Evolutionary conservation across 2,888 invertebrate genomes (phyloP), one percentile per base, ranked within the genome.

Genomic region (Euplexia lucipara): DNA sequence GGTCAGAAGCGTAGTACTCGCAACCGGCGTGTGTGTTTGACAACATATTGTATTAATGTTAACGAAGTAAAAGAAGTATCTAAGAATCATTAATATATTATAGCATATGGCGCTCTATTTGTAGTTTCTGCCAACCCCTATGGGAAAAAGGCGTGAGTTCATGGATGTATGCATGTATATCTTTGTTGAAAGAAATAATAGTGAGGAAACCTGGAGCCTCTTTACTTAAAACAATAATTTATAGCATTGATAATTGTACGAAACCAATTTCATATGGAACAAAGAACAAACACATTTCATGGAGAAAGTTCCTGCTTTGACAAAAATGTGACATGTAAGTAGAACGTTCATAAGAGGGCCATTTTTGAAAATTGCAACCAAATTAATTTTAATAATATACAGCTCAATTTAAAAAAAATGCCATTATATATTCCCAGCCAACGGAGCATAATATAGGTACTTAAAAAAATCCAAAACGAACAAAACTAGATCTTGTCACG

Each of bases 401-500:
- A 30, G 44, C 56, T 42, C 4, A 61, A 37, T 73, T 54, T 22
- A 20, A 8, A 9, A 32, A 63, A 68, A 59, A 53, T 61, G 34
- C 56, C 58, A 42, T 45, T 44, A n/a, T n/a, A n/a, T 58, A 60
- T 56, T 53, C 30, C 10, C 16, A 62, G 34, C 53, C 64, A 79
- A 9, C 70, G 44, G 39, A 70, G 53, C 79, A 48, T 49, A 32
- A n/a, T n/a, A n/a, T n/a, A 52, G 26, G 5, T 26, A 75, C 37
- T 16, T 42, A 47, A 72, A 59, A 52, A 41, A 35, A n/a, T n/a
- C 14, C 9, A 8, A 12, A 58, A 49, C 30, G 57, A 66, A 56
- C 57, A 68, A 69, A 73, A 76, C 57, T 75, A 69, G 75, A 73
- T 59, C 65, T 61, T 70, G 78, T 76, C 68, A 76, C 78, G 78